Evolutionary conservation across 53 echinoderm and acorn worm species (phyloP).

Genomic region (Arbacia lixula): DNA sequence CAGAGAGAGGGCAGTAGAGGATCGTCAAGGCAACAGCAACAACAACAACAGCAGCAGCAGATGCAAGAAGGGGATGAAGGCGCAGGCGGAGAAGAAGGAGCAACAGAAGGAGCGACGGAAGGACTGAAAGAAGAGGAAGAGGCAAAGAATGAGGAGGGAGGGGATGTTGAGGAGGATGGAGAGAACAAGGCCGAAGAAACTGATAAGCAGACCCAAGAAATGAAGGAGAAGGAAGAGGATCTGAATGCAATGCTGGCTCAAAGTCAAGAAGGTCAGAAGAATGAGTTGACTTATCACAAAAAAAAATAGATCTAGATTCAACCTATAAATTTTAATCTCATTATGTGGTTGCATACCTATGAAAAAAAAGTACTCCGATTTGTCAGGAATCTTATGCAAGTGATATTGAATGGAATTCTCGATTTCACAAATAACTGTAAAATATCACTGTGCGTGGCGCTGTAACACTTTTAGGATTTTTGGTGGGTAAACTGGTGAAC

Average conservation of each 20-base stretch:
- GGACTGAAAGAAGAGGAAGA: slow-evolving; percentile 34
- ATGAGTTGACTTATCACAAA: too few species aligned
- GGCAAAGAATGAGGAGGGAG: slow-evolving; percentile 46
- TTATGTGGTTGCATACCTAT: too few species aligned
- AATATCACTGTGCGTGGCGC: too few species aligned
- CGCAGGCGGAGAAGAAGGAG: background rate
- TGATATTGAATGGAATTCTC: too few species aligned
- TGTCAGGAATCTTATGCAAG: too few species aligned
- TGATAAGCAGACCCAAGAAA: slow-evolving; percentile 33
- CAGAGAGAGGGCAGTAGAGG: slow-evolving; percentile 18
- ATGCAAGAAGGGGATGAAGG: background rate
- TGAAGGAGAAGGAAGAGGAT: slow-evolving; percentile 32
- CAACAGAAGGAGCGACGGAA: background rate
- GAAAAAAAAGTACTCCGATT: too few species aligned
- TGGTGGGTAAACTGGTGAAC: too few species aligned
- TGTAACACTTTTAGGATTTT: too few species aligned
- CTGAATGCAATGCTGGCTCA: slow-evolving; percentile 39
- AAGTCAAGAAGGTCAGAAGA: slow-evolving; percentile 1
- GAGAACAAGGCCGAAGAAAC: slow-evolving; percentile 28
- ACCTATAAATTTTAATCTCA: too few species aligned
- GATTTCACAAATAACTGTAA: too few species aligned
- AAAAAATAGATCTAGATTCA: too few species aligned
- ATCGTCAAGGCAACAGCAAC: background rate
- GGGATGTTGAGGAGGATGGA: slow-evolving; percentile 17
- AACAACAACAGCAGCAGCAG: background rate